Base-by-base conservation (phyloP, 2,113 vertebrate genomes). In the Picathartes gymnocephalus region DNA sequence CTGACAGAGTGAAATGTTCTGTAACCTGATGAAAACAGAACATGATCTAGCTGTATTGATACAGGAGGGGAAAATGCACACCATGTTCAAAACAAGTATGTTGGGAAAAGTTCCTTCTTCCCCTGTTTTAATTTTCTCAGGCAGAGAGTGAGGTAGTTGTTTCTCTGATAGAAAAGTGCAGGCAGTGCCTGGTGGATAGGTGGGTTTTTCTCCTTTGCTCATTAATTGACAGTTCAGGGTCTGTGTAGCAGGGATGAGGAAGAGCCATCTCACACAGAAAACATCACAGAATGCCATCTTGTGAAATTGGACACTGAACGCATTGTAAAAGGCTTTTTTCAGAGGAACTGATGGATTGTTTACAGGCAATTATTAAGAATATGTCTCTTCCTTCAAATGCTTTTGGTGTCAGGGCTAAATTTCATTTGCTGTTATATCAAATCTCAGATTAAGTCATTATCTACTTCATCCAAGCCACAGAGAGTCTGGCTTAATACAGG, bases 1-100 rank as follows among this genome's bases (percentile, higher is more conserved):
- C 81, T 86, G 92, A 96, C 95, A 92, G 88, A 95, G 77, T 88
- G 56, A 76, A 94, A 90, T 73, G 85, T 86, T 70, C 83, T 81
- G 88, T 74, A 91, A 94, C 87, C 72, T 50, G 80, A 78, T 93
- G 72, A 84, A 77, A 84, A 90, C 86, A 95, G 50, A 88, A 53
- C 78, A 62, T 78, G 81, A 90, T 68, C 94, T 92, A 68, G 81
- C 61, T 44, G 44, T 51, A 71, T 56, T 70, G 88, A 81, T 86
- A 80, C 70, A 37, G 57, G 70, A 57, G 37, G 56, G 21, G 33
- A 88, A 81, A 74, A 83, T n/a, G 77, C 73, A 78, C 44, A 24
- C 65, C 3, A 1, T 39, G 50, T 81, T 85, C 87, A 82, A 80
- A 95, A 86, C 82, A 64, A 69, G 28, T 5, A 14, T 31, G 39